phyloP scores from a whole-genome alignment of 2,113 vertebrate genomes.

The Cynopterus brachyotis region DNA sequence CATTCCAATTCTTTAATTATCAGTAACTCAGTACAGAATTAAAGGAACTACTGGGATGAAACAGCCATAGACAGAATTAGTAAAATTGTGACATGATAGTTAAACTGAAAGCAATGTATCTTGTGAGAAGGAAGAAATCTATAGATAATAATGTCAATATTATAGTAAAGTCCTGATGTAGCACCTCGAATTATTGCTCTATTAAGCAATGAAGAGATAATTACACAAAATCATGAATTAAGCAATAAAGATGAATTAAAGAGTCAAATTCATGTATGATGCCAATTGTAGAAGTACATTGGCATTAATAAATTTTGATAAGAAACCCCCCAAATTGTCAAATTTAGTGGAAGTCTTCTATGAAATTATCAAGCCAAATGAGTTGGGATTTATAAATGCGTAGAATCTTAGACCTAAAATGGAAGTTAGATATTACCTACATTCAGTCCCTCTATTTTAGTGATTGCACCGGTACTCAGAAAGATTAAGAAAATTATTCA shows the following conservation, averaged over 20 bases:
- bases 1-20: not conserved
- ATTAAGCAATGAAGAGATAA: not conserved
- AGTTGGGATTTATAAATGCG: not conserved
- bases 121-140: not conserved
- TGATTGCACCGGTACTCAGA: not conserved
- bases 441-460: not conserved
- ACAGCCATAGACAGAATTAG: not conserved
- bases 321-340: not conserved
- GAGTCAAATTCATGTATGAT: not conserved
- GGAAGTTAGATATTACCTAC: not conserved
- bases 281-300: not conserved
- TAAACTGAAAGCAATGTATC: not conserved
- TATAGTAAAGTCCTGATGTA: not conserved
- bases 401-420: not conserved
- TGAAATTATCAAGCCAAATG: not conserved
- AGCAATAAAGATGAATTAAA: not conserved
- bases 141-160: not conserved
- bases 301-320: not conserved
- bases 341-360: not conserved
- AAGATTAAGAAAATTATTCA: not conserved
- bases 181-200: not conserved
- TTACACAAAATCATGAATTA: not conserved
- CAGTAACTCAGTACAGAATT: constrained; percentile 26
- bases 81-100: not conserved
- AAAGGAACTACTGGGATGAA: not conserved